These are phyloP conservation scores for Brachylomia viminalis DNA, from an alignment of 2,888 invertebrate genomes.

Conservation along the genomic window DNA sequence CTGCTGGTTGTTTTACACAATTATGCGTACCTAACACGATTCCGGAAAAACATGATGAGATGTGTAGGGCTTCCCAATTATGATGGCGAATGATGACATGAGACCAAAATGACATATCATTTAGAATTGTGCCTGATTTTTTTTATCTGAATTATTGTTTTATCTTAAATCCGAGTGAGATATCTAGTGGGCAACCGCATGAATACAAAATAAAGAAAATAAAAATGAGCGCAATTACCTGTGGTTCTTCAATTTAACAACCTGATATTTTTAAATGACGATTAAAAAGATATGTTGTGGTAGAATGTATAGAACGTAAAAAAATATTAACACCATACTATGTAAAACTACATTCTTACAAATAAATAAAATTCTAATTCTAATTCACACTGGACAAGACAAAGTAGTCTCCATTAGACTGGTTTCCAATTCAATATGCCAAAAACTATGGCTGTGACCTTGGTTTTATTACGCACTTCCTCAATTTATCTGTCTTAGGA, in stretches of 20 bases:
- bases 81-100: neutral
- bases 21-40: neutral
- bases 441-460: neutral
- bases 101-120: neutral
- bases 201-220: neutral
- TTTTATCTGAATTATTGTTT: neutral
- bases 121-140: neutral
- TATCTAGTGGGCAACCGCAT: neutral
- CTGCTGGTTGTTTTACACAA: neutral
- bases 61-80: neutral
- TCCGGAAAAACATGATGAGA: neutral
- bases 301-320: too few species aligned
- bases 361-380: too few species aligned
- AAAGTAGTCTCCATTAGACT: neutral
- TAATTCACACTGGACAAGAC: neutral
- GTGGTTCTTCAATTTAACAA: neutral
- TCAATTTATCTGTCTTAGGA: neutral
- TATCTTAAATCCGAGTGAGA: neutral
- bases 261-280: neutral
- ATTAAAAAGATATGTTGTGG: neutral
- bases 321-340: too few species aligned
- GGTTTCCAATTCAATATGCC: neutral
- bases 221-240: neutral
- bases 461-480: neutral
- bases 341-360: too few species aligned